Conservation (phyloP, 2,113 vertebrate species). For the Equus quagga region DNA sequence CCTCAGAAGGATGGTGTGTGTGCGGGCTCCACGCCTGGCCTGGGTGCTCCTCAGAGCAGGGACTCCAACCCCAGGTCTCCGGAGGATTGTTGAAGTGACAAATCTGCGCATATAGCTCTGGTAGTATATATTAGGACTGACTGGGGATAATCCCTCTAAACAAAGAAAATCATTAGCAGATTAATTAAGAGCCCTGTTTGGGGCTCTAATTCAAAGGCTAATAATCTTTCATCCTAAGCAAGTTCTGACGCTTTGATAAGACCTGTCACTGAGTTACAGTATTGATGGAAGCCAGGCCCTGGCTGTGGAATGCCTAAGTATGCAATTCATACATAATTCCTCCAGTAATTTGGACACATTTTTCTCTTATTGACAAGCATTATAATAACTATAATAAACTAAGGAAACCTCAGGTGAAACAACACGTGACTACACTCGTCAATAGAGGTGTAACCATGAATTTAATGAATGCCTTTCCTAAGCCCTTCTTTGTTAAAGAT, state of each 20-base stretch:
- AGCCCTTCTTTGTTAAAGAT: conserved; percentile 50
- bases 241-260: conserved; percentile 62
- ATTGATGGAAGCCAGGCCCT: conserved; percentile 46
- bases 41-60: not conserved
- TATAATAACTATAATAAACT: conserved; percentile 72
- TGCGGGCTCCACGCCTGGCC: not conserved
- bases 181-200: conserved; percentile 58
- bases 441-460: conserved; percentile 64
- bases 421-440: conserved; percentile 67
- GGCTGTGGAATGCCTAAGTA: conserved; percentile 31
- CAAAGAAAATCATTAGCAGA: conserved; percentile 72
- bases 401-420: conserved; percentile 68
- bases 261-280: not conserved
- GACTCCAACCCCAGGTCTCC: not conserved
- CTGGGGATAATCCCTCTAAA: conserved; percentile 35
- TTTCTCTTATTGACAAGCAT: conserved; percentile 67
- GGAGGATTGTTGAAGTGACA: not conserved
- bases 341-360: conserved; percentile 60
- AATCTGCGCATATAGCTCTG: not conserved
- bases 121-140: not conserved
- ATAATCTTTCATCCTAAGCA: conserved; percentile 68
- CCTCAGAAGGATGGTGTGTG: not conserved
- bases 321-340: conserved; percentile 62
- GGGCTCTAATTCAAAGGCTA: conserved; percentile 49
- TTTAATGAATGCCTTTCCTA: conserved; percentile 70